Percentiles rank a stretch among this genome's conserved stretches.
phyloP scores from a whole-genome alignment of 2,888 invertebrate genomes.

The Meghimatium bilineatum region DNA sequence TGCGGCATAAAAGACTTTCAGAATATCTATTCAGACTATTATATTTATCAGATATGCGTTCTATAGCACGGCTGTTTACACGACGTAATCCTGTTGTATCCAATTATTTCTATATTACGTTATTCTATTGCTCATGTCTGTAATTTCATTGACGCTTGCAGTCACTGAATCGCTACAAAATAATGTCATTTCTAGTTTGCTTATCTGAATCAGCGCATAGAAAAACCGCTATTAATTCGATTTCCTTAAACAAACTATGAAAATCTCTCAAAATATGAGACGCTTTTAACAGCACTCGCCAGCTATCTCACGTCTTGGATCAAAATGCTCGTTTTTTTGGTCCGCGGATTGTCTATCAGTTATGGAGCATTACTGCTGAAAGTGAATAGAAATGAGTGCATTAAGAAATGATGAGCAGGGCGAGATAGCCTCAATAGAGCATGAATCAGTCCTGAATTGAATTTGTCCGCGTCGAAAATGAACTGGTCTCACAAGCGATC shows the following conservation, averaged over 20 bases:
- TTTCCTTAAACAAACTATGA: slow-evolving; percentile 25
- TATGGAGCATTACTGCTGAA: slow-evolving; percentile 35
- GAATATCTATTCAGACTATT: neutral
- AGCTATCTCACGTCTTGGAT: slow-evolving; percentile 21
- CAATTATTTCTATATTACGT: neutral
- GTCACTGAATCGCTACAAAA: neutral
- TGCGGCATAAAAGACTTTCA: neutral
- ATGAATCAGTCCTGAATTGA: slow-evolving; percentile 48
- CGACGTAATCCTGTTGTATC: neutral
- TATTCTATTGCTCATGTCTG: neutral
- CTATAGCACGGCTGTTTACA: neutral
- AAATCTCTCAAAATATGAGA: slow-evolving; percentile 19
- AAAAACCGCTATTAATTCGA: slow-evolving; percentile 3
- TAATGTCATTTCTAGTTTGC: slow-evolving; percentile 25
- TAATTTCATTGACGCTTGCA: neutral
- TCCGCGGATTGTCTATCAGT: slow-evolving; percentile 29
- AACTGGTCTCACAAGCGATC: slow-evolving; percentile 29
- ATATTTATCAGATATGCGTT: neutral
- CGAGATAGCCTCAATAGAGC: slow-evolving; percentile 25
- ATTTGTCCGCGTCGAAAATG: slow-evolving; percentile 43
- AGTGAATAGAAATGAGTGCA: slow-evolving; percentile 48
- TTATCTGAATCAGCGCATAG: slow-evolving; percentile 21
- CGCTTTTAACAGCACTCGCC: neutral
- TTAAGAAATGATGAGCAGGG: slow-evolving; percentile 29
- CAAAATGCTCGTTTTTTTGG: slow-evolving; percentile 16